Evolutionary conservation across 1,140 invertebrate genomes (phyloP).

Genomic region (Drosophila sechellia): DNA sequence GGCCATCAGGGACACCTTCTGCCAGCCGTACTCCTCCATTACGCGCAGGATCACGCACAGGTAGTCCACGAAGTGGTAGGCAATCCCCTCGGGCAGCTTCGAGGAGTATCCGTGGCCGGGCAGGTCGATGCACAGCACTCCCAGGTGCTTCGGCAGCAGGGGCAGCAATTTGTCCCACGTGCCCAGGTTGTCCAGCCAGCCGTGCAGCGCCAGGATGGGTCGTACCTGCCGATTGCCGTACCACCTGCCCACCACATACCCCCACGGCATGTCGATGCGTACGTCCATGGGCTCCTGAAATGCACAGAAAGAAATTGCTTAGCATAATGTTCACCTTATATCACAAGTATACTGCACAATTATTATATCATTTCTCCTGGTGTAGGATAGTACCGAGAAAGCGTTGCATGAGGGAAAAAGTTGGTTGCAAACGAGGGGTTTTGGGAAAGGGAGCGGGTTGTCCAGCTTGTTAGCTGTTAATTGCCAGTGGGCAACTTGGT

Average conservation of each 20-base stretch:
- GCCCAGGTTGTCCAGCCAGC: slow-evolving; percentile 91
- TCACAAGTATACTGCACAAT: background rate
- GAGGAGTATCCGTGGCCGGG: slow-evolving; percentile 91
- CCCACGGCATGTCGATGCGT: slow-evolving; percentile 88
- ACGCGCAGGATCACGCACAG: slow-evolving; percentile 87
- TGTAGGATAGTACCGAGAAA: background rate
- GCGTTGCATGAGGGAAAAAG: background rate
- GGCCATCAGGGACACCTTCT: slow-evolving; percentile 88
- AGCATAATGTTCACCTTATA: background rate
- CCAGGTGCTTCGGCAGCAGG: slow-evolving; percentile 86
- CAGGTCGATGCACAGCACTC: slow-evolving; percentile 89
- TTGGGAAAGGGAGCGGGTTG: slow-evolving; percentile 2
- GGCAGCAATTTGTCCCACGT: slow-evolving; percentile 90
- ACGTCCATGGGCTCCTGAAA: slow-evolving; percentile 86
- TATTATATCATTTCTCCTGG: background rate
- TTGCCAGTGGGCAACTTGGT: slow-evolving; percentile 33
- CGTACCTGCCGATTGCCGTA: slow-evolving; percentile 88
- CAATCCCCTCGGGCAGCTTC: slow-evolving; percentile 87
- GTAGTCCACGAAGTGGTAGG: slow-evolving; percentile 87
- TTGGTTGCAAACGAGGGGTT: background rate
- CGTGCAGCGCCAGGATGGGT: slow-evolving; percentile 90
- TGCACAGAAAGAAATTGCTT: background rate
- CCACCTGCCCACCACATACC: slow-evolving; percentile 89
- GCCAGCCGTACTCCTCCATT: slow-evolving; percentile 89
- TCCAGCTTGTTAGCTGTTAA: slow-evolving; percentile 45